A percentile compares a stretch with the other conserved stretches of the same genome.
phyloP scores from a whole-genome alignment of 2,797 vertebrate genomes.

The Enteromius viviparus region DNA sequence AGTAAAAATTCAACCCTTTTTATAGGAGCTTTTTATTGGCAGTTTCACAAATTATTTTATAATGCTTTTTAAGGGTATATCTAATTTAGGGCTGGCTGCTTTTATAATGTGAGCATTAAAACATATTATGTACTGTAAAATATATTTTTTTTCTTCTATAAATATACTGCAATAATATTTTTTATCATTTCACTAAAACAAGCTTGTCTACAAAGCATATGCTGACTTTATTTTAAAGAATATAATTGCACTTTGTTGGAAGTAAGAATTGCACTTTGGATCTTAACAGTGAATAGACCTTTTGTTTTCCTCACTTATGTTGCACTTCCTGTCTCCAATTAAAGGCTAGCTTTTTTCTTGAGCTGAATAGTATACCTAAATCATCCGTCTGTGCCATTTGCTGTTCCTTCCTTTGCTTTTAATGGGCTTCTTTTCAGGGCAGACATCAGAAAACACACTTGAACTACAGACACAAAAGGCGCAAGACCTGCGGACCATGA shows the following conservation, averaged over 20 bases:
- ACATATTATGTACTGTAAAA: neutral
- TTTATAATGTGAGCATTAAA: constrained; percentile 30
- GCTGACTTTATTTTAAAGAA: neutral
- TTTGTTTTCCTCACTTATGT: constrained; percentile 30
- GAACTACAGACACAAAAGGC: constrained; percentile 45
- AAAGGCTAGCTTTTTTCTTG: constrained; percentile 18
- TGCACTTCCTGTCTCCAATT: constrained; percentile 46
- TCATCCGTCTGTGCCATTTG: neutral
- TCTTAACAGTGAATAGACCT: constrained; percentile 40
- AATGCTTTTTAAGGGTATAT: constrained; percentile 30
- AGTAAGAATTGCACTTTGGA: constrained; percentile 31
- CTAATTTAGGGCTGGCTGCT: constrained; percentile 24
- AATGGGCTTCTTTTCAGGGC: constrained; percentile 46
- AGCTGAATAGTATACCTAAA: constrained; percentile 45
- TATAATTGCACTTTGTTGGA: constrained; percentile 11
- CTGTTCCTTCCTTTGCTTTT: constrained; percentile 35
- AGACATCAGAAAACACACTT: constrained; percentile 54
- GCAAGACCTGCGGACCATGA: constrained; percentile 30
- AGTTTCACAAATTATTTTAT: constrained; percentile 27
- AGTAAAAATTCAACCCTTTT: neutral
- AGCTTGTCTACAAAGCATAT: constrained; percentile 12
- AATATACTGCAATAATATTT: constrained; percentile 4
- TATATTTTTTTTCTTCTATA: neutral
- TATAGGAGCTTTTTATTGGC: constrained; percentile 18
- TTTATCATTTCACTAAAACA: constrained; percentile 9